phyloP scores from a whole-genome alignment of 2,113 vertebrate genomes.

The Murina feae region DNA sequence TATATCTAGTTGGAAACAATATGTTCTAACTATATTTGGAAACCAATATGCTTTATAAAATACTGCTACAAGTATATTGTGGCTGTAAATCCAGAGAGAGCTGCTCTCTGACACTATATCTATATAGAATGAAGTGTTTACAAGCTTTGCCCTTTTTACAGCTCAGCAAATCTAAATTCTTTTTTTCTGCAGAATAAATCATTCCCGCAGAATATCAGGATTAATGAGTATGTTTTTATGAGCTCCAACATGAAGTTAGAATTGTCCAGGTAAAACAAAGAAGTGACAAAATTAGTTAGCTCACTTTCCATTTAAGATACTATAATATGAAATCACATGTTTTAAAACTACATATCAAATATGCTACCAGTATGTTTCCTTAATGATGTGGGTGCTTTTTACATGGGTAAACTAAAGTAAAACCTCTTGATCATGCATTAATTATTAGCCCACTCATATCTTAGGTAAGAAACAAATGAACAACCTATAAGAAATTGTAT shows the following conservation, averaged over 20 bases:
- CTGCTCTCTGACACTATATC: neutral
- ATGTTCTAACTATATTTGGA: neutral
- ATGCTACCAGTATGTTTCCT: neutral
- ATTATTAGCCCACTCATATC: neutral
- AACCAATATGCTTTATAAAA: neutral
- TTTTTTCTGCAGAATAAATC: neutral
- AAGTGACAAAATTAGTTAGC: neutral
- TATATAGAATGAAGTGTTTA: constrained; percentile 11
- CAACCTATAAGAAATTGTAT: neutral
- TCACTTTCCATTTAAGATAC: neutral
- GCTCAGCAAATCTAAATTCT: constrained; percentile 39
- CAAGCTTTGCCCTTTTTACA: constrained; percentile 23
- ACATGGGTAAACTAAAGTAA: neutral
- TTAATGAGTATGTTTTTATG: neutral
- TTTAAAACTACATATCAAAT: neutral
- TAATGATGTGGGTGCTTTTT: neutral
- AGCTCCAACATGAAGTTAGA: neutral
- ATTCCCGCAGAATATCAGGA: neutral
- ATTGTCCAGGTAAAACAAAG: neutral
- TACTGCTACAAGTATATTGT: neutral
- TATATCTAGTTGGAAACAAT: neutral
- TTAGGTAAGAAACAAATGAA: neutral
- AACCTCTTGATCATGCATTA: neutral
- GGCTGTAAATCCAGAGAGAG: constrained; percentile 24
- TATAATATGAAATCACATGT: neutral